Percentiles rank a stretch among this genome's conserved stretches.
Conservation (phyloP, 2,888 invertebrate species). For the Tenthredo notha region DNA sequence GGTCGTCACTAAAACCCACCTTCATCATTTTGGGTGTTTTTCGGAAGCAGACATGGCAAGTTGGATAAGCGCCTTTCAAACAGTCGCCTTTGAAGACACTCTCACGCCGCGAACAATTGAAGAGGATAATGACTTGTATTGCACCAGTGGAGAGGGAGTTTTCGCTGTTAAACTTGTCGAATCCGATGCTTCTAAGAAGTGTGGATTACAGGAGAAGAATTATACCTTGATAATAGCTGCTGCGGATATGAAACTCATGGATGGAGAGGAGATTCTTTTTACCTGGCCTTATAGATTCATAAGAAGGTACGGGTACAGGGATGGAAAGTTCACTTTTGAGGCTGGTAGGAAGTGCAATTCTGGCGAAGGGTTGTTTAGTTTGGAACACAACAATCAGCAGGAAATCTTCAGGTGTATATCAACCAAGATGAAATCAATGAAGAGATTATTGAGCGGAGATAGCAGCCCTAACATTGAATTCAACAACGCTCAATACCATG, state of each 20-base stretch:
- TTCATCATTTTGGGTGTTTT: slow-evolving; percentile 83
- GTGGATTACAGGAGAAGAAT: slow-evolving; percentile 85
- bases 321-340: slow-evolving; percentile 93
- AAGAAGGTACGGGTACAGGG: slow-evolving; percentile 90
- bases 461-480: slow-evolving; percentile 81
- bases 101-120: slow-evolving; percentile 85
- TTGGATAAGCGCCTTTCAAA: slow-evolving; percentile 90
- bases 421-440: slow-evolving; percentile 93
- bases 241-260: slow-evolving; percentile 87
- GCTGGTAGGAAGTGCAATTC: slow-evolving; percentile 93
- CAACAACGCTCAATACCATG: slow-evolving; percentile 88
- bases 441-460: slow-evolving; percentile 88
- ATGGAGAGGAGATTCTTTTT: slow-evolving; percentile 84
- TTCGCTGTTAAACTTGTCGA: slow-evolving; percentile 89
- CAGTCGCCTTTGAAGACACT: slow-evolving; percentile 89
- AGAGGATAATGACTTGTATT: slow-evolving; percentile 94
- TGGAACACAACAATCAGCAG: slow-evolving; percentile 90
- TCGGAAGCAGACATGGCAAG: slow-evolving; percentile 86
- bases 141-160: slow-evolving; percentile 90
- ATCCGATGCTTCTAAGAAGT: slow-evolving; percentile 89
- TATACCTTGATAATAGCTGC: slow-evolving; percentile 88
- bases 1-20: slow-evolving; percentile 87
- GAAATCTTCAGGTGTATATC: slow-evolving; percentile 91
- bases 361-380: slow-evolving; percentile 90
- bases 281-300: slow-evolving; percentile 94